Base-by-base conservation (phyloP, 1,140 invertebrate species). In the Lasioglossum albipes region DNA sequence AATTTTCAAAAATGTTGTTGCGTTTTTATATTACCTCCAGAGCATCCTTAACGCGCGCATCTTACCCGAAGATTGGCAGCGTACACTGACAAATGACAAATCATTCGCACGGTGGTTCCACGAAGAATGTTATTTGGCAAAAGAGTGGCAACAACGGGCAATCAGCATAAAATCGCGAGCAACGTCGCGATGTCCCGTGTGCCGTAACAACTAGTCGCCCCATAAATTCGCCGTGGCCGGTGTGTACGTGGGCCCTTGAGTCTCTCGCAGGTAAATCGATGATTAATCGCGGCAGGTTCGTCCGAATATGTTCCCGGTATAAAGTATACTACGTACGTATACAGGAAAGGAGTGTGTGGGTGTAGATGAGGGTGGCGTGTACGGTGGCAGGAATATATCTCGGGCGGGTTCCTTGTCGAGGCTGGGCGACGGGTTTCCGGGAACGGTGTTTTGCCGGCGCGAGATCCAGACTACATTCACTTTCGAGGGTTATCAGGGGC, bases 401-500 rank as follows among this genome's bases (percentile, higher is more conserved):
- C 20, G 54, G 36, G 41, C 16, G 20, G n/a, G 36, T 67, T 61
- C 12, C 42, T 70, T 13, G 74, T n/a, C n/a, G 49, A 27, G 13
- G 20, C 45, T 76, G 18, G 10, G 62, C 42, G 13, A 59, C 27
- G 61, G 62, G 20, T 71, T 77, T 61, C 75, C 18, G 42, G 65
- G 36, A 59, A 16, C 65, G 52, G 65, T 76, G 74, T 76, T 76
- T 68, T 68, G 75, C 75, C 45, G 36, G 27, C 45, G 18, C 61
- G 41, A n/a, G 20, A 41, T 54, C 31, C 69, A 68, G 72, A 75
- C 66, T 80, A 75, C 72, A 75, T 81, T 83, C 82, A 83, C 72
- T 81, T 75, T 80, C 82, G 78, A 83, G 77, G 81, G 82, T 81
- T 75, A 83, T 81, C 77, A 71, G 78, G 54, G 27, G 72, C 65